Evolutionary conservation across 1,140 invertebrate species (phyloP).

Genomic region (Drosophila paulistorum): DNA sequence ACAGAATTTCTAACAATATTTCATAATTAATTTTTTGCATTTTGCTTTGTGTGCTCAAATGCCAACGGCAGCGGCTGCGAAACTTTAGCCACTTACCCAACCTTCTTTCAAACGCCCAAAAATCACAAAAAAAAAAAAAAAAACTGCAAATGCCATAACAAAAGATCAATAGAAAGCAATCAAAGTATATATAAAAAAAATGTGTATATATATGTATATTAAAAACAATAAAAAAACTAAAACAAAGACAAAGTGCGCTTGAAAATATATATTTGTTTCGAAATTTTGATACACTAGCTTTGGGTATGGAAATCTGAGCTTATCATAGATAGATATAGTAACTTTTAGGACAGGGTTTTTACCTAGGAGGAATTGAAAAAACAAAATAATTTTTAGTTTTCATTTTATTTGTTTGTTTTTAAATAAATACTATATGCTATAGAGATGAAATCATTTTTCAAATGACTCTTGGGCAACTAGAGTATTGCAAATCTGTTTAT

Average conservation of each 20-base stretch:
- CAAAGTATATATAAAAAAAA: constrained; percentile 11
- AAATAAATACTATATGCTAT: not conserved
- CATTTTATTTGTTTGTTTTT: no score
- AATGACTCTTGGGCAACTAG: not conserved
- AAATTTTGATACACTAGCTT: not conserved
- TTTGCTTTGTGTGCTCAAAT: constrained; percentile 60
- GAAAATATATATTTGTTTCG: not conserved
- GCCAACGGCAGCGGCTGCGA: constrained; percentile 48
- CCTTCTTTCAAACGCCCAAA: not conserved
- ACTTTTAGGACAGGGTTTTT: no score
- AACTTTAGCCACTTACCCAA: not conserved
- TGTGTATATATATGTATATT: no score
- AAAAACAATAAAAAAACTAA: constrained; percentile 21
- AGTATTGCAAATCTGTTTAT: constrained; percentile 33
- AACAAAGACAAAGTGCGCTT: not conserved
- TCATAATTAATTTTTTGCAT: constrained; percentile 71
- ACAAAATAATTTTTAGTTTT: no score
- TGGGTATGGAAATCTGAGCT: no score
- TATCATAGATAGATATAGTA: no score
- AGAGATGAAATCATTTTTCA: not conserved
- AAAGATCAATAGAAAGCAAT: constrained; percentile 35
- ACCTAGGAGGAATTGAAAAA: no score
- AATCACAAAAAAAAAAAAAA: constrained; percentile 38
- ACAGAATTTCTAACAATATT: constrained; percentile 52
- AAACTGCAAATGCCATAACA: constrained; percentile 48